Percentiles rank a stretch among this genome's conserved stretches.
phyloP scores from a whole-genome alignment of 2,113 vertebrate species.

The Proterorhinus semilunaris region DNA sequence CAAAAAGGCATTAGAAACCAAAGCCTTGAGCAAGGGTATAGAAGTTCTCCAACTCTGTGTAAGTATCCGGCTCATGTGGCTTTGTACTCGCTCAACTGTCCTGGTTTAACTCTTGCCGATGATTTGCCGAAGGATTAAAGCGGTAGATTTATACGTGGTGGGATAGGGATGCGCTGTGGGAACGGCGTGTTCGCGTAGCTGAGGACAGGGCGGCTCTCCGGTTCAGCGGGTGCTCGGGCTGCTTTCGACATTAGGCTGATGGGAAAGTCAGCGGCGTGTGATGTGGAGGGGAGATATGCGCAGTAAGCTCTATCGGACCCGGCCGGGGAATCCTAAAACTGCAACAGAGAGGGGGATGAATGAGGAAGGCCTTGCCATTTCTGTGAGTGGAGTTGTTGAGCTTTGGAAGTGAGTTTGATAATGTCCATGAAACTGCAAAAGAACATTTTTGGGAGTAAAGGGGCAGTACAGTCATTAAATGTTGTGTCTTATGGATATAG shows the following conservation, averaged over 20 bases:
- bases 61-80: constrained; percentile 16
- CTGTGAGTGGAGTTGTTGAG: neutral
- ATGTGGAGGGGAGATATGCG: constrained; percentile 7
- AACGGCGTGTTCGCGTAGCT: constrained; percentile 4
- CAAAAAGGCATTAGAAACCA: too few species aligned
- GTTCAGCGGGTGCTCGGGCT: neutral
- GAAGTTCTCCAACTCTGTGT: neutral
- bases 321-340: neutral
- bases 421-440: too few species aligned
- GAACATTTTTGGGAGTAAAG: too few species aligned
- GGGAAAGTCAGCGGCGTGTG: constrained; percentile 14
- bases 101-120: constrained; percentile 35
- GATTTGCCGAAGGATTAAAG: constrained; percentile 32
- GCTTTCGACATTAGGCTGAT: constrained; percentile 36
- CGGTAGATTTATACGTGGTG: constrained; percentile 18
- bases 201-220: constrained; percentile 1
- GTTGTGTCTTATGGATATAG: too few species aligned
- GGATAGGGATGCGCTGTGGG: constrained; percentile 7
- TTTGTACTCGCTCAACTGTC: constrained; percentile 33
- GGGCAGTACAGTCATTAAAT: too few species aligned
- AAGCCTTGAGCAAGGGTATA: neutral
- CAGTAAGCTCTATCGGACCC: neutral
- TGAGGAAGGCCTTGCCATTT: neutral
- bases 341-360: neutral
- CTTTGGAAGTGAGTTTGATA: neutral